phyloP scores from a whole-genome alignment of 2,888 invertebrate genomes.

The Stomorhina lunata region DNA sequence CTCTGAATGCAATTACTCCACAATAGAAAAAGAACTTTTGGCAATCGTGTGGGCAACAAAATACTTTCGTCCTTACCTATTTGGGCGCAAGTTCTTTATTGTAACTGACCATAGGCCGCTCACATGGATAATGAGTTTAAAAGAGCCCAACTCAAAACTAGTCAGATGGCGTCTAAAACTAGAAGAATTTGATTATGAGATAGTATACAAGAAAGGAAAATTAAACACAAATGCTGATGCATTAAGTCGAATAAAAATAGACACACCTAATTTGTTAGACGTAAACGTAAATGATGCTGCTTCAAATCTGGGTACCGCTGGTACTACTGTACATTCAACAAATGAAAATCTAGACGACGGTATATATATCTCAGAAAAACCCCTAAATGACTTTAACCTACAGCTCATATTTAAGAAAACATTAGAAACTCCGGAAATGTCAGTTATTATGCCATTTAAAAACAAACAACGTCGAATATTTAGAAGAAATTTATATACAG shows the following conservation, averaged over 20 bases:
- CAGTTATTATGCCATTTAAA: not conserved
- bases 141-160: too few species aligned
- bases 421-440: slow-evolving; percentile 1
- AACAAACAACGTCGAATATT: too few species aligned
- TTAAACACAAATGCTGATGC: slow-evolving; percentile 28
- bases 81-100: too few species aligned
- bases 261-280: not conserved
- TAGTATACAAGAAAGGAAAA: too few species aligned
- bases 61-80: too few species aligned
- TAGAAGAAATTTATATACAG: slow-evolving; percentile 1
- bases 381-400: slow-evolving; percentile 55
- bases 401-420: slow-evolving; percentile 55
- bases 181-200: too few species aligned
- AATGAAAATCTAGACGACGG: too few species aligned
- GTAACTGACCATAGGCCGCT: too few species aligned
- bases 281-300: slow-evolving; percentile 32
- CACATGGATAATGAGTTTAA: too few species aligned
- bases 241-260: slow-evolving; percentile 20
- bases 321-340: slow-evolving; percentile 40
- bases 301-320: slow-evolving; percentile 18
- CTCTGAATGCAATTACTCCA: slow-evolving; percentile 68
- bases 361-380: slow-evolving; percentile 55
- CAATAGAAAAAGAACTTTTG: slow-evolving; percentile 47
- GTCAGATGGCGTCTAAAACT: too few species aligned
- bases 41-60: too few species aligned